phyloP scores from a whole-genome alignment of 2,888 invertebrate species.

The Microdon myrmicae region DNA sequence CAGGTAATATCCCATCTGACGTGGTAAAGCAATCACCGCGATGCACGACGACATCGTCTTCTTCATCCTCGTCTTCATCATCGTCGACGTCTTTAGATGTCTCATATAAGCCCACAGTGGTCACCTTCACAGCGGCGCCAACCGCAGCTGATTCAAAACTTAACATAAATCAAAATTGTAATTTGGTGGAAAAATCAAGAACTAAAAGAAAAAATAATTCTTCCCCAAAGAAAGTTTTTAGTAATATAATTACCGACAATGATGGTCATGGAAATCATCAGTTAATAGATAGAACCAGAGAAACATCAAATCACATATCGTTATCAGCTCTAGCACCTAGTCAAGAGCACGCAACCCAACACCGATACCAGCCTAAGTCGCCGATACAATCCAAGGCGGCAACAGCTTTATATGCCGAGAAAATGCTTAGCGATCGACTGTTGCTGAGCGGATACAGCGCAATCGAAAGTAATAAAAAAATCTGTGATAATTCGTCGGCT shows the following conservation, averaged over 20 bases:
- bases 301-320: conserved; percentile 14
- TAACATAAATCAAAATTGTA: too few relatives aligned
- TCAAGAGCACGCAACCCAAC: conserved; percentile 22
- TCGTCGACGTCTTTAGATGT: conserved; percentile 29
- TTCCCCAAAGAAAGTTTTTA: conserved; percentile 50
- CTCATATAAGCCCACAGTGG: conserved; percentile 3
- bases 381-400: conserved; percentile 13
- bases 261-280: conserved; percentile 54
- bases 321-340: conserved; percentile 5
- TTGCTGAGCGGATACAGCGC: conserved; percentile 62
- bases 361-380: conserved; percentile 27
- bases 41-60: conserved; percentile 27
- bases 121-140: neutral
- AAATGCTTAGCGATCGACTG: conserved; percentile 66
- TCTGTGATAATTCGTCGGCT: conserved; percentile 60
- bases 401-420: conserved; percentile 53
- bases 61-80: conserved; percentile 33
- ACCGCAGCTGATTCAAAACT: too few relatives aligned
- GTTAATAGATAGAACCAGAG: conserved; percentile 15
- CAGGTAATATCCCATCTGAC: conserved; percentile 61
- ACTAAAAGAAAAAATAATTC: conserved; percentile 47
- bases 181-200: conserved; percentile 51
- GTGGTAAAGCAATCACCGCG: conserved; percentile 59
- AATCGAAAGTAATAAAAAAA: conserved; percentile 61
- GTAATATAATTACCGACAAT: conserved; percentile 49